Evolutionary conservation across 2,113 vertebrate genomes (phyloP).

Genomic region (Thunnus thynnus): DNA sequence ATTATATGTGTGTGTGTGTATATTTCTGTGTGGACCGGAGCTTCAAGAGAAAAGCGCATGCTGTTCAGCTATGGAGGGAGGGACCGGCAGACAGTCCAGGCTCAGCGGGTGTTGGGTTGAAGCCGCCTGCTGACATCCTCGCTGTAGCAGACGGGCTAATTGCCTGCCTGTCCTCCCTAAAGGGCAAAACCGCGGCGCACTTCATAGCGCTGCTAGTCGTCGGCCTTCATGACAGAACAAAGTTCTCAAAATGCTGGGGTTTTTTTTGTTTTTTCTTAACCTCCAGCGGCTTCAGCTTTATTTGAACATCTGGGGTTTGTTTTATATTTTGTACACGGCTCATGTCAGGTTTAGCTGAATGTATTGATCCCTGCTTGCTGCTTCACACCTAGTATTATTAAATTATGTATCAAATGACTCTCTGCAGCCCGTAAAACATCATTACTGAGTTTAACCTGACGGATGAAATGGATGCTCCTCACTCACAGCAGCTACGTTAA

Average conservation of each 20-base stretch:
- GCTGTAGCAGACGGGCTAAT: conserved; percentile 40
- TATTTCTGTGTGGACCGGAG: not conserved
- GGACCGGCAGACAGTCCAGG: conserved; percentile 16
- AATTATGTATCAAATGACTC: conserved; percentile 44
- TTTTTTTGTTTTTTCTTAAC: too few species aligned
- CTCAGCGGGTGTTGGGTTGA: conserved; percentile 29
- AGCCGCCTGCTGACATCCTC: conserved; percentile 52
- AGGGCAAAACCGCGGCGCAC: conserved; percentile 31
- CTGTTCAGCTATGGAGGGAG: conserved; percentile 7
- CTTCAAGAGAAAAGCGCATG: not conserved
- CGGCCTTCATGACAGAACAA: not conserved
- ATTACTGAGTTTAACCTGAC: conserved; percentile 1
- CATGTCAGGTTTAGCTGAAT: not conserved
- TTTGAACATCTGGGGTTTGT: not conserved
- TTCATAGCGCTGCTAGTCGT: not conserved
- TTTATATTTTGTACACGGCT: not conserved
- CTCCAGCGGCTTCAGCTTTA: not conserved
- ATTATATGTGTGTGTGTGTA: not conserved
- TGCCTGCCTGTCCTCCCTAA: conserved; percentile 49
- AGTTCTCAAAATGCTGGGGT: not conserved
- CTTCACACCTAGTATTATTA: conserved; percentile 24
- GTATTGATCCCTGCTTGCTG: conserved; percentile 35
- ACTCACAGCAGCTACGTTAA: too few species aligned
- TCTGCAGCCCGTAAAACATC: not conserved
- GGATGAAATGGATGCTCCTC: too few species aligned